phyloP scores from a whole-genome alignment of 2,113 vertebrate species.

The Anhinga anhinga region DNA sequence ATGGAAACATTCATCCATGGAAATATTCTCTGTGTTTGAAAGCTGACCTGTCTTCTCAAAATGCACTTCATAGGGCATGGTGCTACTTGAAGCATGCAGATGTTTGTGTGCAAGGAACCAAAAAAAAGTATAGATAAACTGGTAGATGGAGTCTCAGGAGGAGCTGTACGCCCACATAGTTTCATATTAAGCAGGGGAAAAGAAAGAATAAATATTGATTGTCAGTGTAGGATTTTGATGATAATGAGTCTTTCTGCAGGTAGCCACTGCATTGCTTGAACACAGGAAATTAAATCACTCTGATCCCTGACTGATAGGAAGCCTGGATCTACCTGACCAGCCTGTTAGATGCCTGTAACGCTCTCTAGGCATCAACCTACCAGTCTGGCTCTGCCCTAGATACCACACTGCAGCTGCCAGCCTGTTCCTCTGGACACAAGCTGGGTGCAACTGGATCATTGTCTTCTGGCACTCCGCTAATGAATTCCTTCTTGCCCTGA shows the following conservation, averaged over 20 bases:
- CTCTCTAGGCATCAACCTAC: not conserved
- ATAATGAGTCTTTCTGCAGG: not conserved
- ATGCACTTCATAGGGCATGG: fast-evolving
- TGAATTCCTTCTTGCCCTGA: not conserved
- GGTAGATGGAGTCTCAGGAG: not conserved
- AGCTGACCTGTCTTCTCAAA: not conserved
- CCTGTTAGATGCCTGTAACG: not conserved
- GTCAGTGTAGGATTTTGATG: not conserved
- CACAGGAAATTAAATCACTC: not conserved
- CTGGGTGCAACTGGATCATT: not conserved
- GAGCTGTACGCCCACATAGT: not conserved
- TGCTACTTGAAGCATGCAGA: not conserved
- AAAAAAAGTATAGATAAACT: not conserved
- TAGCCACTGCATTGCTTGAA: not conserved
- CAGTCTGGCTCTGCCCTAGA: not conserved
- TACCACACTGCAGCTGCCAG: not conserved
- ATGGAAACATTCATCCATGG: not conserved
- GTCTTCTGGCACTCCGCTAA: not conserved
- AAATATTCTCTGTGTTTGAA: not conserved
- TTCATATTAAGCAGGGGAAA: not conserved
- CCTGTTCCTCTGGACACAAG: not conserved
- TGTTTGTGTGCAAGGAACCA: not conserved
- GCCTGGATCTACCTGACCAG: not conserved
- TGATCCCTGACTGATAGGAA: not conserved
- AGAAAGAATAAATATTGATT: not conserved